Evolutionary conservation across 2,113 vertebrate species (phyloP), one percentile per base, ranked within the genome.

Genomic region (Aegypius monachus): DNA sequence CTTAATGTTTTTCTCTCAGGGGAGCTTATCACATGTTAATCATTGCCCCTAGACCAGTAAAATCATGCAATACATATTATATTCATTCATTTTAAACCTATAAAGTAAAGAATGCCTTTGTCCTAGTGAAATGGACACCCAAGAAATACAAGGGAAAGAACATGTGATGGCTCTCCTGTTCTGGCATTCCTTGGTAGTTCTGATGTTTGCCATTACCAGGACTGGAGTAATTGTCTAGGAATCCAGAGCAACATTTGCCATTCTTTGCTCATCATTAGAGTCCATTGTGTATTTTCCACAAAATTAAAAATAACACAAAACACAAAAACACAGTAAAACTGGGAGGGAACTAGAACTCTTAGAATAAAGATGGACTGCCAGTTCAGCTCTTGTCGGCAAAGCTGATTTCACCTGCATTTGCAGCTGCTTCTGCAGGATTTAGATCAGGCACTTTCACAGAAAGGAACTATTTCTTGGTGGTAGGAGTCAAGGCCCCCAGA

Each of bases 121-220:
- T 75, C 63, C 32, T 53, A 8, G 20, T 47, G n/a, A 78, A 81
- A 63, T 31, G n/a, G 25, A 59, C 50, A 47, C 20, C 5, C 38
- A 48, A 88, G 55, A 80, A 94, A 80, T 22, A 9, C 3, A 45
- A 36, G 21, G 19, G n/a, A 65, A 82, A 53, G 34, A 40, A 65
- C 0, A 43, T 6, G 0, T 34, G 6, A n/a, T 16, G 6, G 13
- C 15, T 68, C 13, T 77, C 11, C 40, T 79, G 11, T 68, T 77
- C 40, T 0, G 0, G 19, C 27, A 18, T 31, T 85, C 58, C 16
- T 56, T 34, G n/a, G n/a, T 52, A 40, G 11, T 59, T 89, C 47
- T 50, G 42, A 17, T 62, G 22, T 81, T 86, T 94, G 67, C 38
- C 32, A 5, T 38, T 65, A 47, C 18, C 10, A 63, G 31, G 11